phyloP scores from a whole-genome alignment of 2,888 invertebrate genomes.

The Tenthredo mesomela region DNA sequence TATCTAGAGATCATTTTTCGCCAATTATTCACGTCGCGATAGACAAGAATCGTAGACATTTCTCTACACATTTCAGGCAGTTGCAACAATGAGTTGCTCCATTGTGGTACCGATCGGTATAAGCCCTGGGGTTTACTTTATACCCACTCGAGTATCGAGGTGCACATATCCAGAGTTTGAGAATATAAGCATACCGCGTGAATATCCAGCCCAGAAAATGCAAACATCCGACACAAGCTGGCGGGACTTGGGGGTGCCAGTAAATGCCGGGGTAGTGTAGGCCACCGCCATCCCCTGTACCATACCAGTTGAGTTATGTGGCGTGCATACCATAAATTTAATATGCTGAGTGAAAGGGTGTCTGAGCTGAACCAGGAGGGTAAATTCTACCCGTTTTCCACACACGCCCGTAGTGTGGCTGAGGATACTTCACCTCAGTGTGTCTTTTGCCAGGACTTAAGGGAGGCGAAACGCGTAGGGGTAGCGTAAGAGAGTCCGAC shows the following conservation, averaged over 20 bases:
- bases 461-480: constrained; percentile 2
- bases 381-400: constrained; percentile 70
- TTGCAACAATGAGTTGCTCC: not conserved
- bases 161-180: not conserved
- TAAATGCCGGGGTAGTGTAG: constrained; percentile 44
- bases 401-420: constrained; percentile 17
- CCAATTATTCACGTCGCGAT: not conserved
- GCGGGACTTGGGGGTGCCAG: constrained; percentile 40
- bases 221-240: constrained; percentile 43
- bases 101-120: not conserved
- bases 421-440: constrained; percentile 29
- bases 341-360: constrained; percentile 74
- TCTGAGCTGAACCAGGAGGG: constrained; percentile 71
- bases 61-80: not conserved
- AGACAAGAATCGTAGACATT: not conserved
- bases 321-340: constrained; percentile 74
- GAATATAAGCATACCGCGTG: constrained; percentile 9
- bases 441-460: constrained; percentile 18
- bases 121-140: not conserved
- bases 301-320: constrained; percentile 68
- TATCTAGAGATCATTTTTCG: not conserved
- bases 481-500: not conserved
- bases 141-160: not conserved
- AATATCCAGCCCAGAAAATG: constrained; percentile 40
- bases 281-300: constrained; percentile 54